Conservation (phyloP, 2,797 vertebrate species). For the Lacerta viridis region DNA sequence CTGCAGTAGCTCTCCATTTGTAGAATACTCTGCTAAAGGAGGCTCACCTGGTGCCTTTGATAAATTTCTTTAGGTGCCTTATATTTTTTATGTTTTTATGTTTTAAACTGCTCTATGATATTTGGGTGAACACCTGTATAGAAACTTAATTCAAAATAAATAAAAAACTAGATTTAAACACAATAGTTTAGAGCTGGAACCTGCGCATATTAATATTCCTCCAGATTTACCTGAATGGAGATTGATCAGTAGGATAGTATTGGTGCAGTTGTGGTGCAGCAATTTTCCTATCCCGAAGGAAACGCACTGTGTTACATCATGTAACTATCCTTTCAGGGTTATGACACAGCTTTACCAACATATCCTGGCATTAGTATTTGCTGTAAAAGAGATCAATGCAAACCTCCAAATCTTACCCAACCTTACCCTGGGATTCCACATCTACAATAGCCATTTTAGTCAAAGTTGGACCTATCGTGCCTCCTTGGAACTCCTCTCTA, state of each 20-base stretch:
- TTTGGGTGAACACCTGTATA: too few relatives aligned
- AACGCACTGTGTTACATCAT: not conserved
- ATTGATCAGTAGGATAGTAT: not conserved
- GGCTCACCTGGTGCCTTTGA: too few relatives aligned
- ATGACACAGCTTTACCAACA: not conserved
- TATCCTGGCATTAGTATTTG: not conserved
- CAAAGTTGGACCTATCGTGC: not conserved
- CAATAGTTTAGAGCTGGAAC: too few relatives aligned
- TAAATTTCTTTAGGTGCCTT: too few relatives aligned
- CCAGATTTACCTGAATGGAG: not conserved
- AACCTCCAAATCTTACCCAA: not conserved
- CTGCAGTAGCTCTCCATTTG: too few relatives aligned
- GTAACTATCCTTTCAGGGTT: not conserved
- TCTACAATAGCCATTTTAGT: not conserved
- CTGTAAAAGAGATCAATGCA: constrained; percentile 5
- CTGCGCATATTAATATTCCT: not conserved
- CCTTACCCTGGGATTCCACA: not conserved
- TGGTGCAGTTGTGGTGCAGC: not conserved
- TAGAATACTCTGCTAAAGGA: too few relatives aligned
- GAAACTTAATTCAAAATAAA: too few relatives aligned
- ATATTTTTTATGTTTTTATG: too few relatives aligned
- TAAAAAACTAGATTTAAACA: too few relatives aligned
- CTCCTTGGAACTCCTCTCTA: not conserved
- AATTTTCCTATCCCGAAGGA: not conserved
- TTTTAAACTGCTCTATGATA: too few relatives aligned